Conservation (phyloP, 1,140 invertebrate genomes). For the Mylabris phalerata region DNA sequence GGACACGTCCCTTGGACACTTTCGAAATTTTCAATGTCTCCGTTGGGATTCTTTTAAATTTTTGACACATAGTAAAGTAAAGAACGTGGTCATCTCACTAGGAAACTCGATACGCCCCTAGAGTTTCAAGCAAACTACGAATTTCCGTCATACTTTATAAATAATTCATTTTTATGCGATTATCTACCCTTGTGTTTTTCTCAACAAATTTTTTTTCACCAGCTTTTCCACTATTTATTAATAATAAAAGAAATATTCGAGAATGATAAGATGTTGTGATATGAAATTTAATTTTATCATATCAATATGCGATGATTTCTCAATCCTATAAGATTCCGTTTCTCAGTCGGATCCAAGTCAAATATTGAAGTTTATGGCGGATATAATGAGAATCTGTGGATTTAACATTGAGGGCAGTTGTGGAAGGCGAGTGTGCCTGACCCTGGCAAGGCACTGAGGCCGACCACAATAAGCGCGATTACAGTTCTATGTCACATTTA, state of each 20-base stretch:
- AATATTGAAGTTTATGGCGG: constrained; percentile 9
- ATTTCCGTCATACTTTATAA: no score
- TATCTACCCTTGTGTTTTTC: no score
- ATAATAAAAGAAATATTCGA: no score
- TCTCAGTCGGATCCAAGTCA: background rate
- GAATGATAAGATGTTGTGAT: no score
- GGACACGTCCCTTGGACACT: constrained; percentile 42
- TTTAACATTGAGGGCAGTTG: constrained; percentile 12
- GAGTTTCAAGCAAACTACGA: background rate
- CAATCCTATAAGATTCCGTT: no score
- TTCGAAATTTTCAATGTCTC: constrained; percentile 41
- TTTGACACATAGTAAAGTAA: constrained; percentile 44
- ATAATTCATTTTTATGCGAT: no score
- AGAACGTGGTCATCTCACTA: constrained; percentile 40
- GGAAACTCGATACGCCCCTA: constrained; percentile 36
- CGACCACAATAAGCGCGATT: constrained; percentile 44
- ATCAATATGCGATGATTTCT: no score
- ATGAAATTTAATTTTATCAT: no score
- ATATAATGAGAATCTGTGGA: constrained; percentile 13
- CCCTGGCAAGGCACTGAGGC: constrained; percentile 21
- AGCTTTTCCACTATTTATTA: no score
- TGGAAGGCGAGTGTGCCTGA: constrained; percentile 10
- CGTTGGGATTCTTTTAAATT: constrained; percentile 43
- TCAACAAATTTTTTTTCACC: no score
- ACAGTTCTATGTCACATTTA: constrained; percentile 46